Evolutionary conservation across 2,113 vertebrate species (phyloP), one percentile per base, ranked within the genome.

Genomic region (Calcarius ornatus): DNA sequence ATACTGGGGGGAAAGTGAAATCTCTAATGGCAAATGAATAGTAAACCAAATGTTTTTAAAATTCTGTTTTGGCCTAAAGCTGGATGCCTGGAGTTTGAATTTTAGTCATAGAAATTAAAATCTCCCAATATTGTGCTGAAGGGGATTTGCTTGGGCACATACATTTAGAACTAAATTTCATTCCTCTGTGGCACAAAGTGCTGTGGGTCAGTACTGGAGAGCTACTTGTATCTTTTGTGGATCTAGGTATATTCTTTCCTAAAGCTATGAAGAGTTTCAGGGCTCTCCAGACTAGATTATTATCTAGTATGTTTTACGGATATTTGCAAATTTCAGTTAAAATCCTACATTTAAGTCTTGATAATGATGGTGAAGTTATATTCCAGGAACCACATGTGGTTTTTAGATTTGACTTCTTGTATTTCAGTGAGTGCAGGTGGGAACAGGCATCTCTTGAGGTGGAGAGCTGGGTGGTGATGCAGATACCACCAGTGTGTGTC

Each of bases 361-460:
- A 25, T 35, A 42, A 31, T 14, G 31, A 5, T 70, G 25, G 10
- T 64, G 45, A 57, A 37, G n/a, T 45, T 65, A 19, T 2, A 1
- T 65, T 86, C 27, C 10, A 12, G 60, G 53, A 54, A 45, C 12
- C 0, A 4, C 0, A 0, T 30, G 19, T 43, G 35, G 1, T 3
- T 86, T 91, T 68, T 64, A 38, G 22, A 30, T 76, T 25, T 61
- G 9, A 35, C 48, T 35, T 71, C 21, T 30, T 40, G 2, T 30
- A 19, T 93, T 60, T 75, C 48, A 45, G 12, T 48, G 61, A 66
- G 30, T 6, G 25, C 35, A 22, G 56, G 50, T 73, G 64, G 25
- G 35, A 85, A 9, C 15, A 51, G 35, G 54, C 61, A 51, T 56
- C 69, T 71, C 31, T 45, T 1, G 15, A 51, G 50, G 16, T 15